phyloP scores from a whole-genome alignment of 2,113 vertebrate species.

The Toxostoma redivivum region DNA sequence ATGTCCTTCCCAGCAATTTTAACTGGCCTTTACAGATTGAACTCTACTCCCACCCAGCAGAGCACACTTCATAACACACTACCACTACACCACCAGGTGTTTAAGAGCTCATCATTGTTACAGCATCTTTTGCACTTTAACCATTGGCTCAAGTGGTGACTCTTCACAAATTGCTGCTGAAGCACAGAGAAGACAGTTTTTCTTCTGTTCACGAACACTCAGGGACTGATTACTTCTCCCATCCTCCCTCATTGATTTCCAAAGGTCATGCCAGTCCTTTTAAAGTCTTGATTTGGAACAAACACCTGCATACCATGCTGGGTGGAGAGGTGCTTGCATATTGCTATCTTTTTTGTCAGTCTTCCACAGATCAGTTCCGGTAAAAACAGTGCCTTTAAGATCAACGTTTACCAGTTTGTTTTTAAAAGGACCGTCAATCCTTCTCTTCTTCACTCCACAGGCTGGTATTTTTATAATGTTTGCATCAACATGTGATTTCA shows the following conservation, averaged over 20 bases:
- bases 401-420: slow-evolving; percentile 18
- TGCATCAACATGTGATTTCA: slow-evolving; percentile 34
- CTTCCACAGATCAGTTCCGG: neutral
- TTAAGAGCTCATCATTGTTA: neutral
- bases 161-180: neutral
- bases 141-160: neutral
- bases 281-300: neutral
- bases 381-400: slow-evolving; percentile 21
- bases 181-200: neutral
- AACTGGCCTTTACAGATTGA: neutral
- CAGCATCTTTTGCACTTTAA: neutral
- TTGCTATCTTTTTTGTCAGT: neutral
- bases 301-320: fast-evolving
- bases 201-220: neutral
- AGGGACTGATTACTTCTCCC: neutral
- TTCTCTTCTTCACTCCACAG: neutral
- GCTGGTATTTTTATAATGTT: slow-evolving; percentile 37
- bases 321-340: neutral
- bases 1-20: neutral
- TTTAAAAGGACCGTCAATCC: slow-evolving; percentile 21
- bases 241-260: neutral
- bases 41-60: neutral
- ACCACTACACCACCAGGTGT: neutral
- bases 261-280: neutral
- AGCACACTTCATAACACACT: neutral